Evolutionary conservation across 2,888 invertebrate species (phyloP).

Genomic region (Heliconius erato): DNA sequence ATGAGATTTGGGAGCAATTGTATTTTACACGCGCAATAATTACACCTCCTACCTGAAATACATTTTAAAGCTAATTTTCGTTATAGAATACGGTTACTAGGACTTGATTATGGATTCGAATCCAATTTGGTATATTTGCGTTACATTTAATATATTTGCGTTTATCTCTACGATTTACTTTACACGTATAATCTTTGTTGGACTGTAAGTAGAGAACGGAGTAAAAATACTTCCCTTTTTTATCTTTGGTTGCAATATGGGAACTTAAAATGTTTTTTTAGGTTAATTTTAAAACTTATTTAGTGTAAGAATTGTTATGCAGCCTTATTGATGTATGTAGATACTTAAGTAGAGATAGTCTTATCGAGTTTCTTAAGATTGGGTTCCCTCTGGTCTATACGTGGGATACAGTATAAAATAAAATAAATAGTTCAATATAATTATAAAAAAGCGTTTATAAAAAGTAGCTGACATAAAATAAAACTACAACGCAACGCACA

Average conservation of each 20-base stretch:
- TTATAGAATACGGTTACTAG: too few species aligned
- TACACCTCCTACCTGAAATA: not conserved
- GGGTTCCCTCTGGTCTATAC: not conserved
- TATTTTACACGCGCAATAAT: slow-evolving; percentile 24
- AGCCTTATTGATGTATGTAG: too few species aligned
- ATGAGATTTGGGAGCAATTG: slow-evolving; percentile 23
- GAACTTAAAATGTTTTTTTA: too few species aligned
- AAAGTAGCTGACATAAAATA: not conserved
- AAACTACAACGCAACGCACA: not conserved
- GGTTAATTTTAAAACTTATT: too few species aligned
- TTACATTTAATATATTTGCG: not conserved
- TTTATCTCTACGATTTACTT: not conserved
- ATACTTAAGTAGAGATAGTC: too few species aligned
- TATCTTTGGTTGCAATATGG: too few species aligned
- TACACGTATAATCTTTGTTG: not conserved
- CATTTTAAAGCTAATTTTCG: not conserved
- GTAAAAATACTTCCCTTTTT: too few species aligned
- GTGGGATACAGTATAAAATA: too few species aligned
- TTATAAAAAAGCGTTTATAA: not conserved
- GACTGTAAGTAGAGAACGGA: not conserved
- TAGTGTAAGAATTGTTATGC: too few species aligned
- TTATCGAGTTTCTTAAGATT: not conserved
- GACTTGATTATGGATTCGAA: not conserved
- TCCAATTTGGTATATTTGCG: not conserved
- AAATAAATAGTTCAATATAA: too few species aligned